phyloP scores from a whole-genome alignment of 2,113 vertebrate species.

The Spheniscus mendiculus region DNA sequence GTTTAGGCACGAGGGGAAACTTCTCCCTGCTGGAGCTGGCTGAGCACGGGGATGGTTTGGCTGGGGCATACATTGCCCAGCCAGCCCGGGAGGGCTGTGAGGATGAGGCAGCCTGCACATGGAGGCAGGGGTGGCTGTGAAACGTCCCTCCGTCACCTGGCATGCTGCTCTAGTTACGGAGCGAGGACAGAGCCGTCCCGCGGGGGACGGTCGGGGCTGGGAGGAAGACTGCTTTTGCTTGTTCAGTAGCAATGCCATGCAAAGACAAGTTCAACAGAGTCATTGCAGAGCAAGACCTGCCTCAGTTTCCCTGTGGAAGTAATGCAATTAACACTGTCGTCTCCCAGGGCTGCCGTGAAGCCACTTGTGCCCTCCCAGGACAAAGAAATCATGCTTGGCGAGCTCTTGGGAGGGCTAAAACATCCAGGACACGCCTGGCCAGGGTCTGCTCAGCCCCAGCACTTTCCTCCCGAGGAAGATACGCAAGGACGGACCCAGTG shows the following conservation, averaged over 20 bases:
- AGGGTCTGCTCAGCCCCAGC: background rate
- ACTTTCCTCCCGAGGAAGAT: background rate
- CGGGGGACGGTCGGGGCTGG: fast-evolving
- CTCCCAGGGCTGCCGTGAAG: background rate
- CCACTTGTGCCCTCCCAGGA: fast-evolving
- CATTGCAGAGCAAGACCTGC: background rate
- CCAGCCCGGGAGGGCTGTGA: background rate
- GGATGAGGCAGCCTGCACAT: fast-evolving
- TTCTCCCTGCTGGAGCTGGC: background rate
- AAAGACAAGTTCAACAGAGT: background rate
- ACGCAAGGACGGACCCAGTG: background rate
- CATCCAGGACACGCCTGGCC: fast-evolving
- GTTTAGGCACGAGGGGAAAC: fast-evolving
- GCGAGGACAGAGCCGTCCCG: background rate
- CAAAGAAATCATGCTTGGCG: fast-evolving
- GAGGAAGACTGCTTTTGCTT: background rate
- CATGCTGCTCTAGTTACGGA: fast-evolving
- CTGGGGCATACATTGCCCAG: fast-evolving
- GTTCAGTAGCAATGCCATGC: fast-evolving
- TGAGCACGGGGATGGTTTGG: background rate
- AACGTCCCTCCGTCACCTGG: fast-evolving
- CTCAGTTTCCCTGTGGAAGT: background rate
- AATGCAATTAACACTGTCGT: background rate
- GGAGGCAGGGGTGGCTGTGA: background rate
- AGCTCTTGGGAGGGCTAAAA: background rate